phyloP scores from a whole-genome alignment of 2,797 vertebrate species.

The Lutjanus campechanus region DNA sequence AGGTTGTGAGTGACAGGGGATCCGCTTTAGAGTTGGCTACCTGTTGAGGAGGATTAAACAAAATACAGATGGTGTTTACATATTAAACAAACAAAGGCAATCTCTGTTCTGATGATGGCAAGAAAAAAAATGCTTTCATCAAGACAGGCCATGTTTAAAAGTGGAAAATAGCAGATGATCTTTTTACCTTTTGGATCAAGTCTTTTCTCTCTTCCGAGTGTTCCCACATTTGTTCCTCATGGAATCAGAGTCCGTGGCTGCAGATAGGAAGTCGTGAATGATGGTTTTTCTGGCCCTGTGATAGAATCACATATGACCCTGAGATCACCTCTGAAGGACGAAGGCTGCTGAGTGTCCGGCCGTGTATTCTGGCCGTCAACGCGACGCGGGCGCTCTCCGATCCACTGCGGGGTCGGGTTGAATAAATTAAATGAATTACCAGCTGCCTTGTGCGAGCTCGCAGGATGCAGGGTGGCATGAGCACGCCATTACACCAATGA shows the following conservation, averaged over 20 bases:
- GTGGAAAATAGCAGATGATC: neutral
- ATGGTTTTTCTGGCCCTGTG: slow-evolving; percentile 50
- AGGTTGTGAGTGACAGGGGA: slow-evolving; percentile 73
- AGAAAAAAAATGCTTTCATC: slow-evolving; percentile 39
- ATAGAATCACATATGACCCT: slow-evolving; percentile 62
- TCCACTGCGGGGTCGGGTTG: slow-evolving; percentile 53
- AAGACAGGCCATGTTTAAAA: slow-evolving; percentile 23
- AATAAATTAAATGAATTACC: slow-evolving; percentile 87
- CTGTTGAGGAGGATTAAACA: slow-evolving; percentile 83
- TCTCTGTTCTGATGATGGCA: slow-evolving; percentile 31
- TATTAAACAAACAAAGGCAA: slow-evolving; percentile 61
- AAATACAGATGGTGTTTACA: slow-evolving; percentile 80
- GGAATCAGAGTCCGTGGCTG: slow-evolving; percentile 7
- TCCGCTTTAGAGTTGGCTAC: slow-evolving; percentile 76
- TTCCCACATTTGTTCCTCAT: neutral
- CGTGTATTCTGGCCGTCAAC: slow-evolving; percentile 36
- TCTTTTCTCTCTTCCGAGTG: neutral
- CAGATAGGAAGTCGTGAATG: slow-evolving; percentile 42
- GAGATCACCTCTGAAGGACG: slow-evolving; percentile 73
- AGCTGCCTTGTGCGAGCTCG: slow-evolving; percentile 68
- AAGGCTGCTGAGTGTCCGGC: slow-evolving; percentile 64
- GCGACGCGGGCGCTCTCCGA: slow-evolving; percentile 48
- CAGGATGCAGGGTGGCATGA: slow-evolving; percentile 80
- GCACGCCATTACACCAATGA: slow-evolving; percentile 78
- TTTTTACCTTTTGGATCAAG: neutral